Evolutionary conservation across 2,797 vertebrate genomes (phyloP), one percentile per base, ranked within the genome.

Genomic region (Orientallactaga sibirica): DNA sequence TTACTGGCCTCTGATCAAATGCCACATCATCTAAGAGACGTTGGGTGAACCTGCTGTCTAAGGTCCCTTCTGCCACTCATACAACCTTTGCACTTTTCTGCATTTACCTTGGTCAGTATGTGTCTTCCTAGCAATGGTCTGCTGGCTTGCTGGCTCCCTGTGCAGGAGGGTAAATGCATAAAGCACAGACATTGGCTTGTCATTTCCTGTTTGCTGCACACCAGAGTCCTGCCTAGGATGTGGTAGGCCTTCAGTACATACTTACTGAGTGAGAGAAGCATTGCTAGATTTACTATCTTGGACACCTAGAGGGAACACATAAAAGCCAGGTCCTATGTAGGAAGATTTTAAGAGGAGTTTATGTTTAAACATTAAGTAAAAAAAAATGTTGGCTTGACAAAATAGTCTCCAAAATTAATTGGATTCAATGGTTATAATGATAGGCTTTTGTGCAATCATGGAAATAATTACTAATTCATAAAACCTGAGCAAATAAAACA

Each of bases 401-500:
- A 86, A 92, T 74, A 86, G 66, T 41, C 85, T 95, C 48, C 96
- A 67, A 83, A 92, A 64, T 91, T 95, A 88, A 88, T 89, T 94
- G 85, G 55, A 95, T 90, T 94, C 67, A 48, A 33, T 37, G 24
- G 80, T 81, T 95, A 29, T 29, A 75, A 86, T 77, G 84, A 83
- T 78, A 86, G 96, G 48, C 76, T 67, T 96, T 92, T 93, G 79
- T 96, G 61, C 79, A 96, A 76, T 94, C 92, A 94, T 78, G 83
- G 88, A 90, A 96, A 94, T 91, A 96, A 92, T 94, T 91, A 84
- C 83, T 93, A 88, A 95, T 67, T 94, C 76, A 91, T 84, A 94
- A 95, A 88, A 95, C 55, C 22, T 7, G 5, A 95, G 58, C 8
- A 66, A 96, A 93, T 92, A 92, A 76, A 88, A 90, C 48, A 37